Conservation (phyloP, 1,140 invertebrate species). For the Heliothis subflexa region DNA sequence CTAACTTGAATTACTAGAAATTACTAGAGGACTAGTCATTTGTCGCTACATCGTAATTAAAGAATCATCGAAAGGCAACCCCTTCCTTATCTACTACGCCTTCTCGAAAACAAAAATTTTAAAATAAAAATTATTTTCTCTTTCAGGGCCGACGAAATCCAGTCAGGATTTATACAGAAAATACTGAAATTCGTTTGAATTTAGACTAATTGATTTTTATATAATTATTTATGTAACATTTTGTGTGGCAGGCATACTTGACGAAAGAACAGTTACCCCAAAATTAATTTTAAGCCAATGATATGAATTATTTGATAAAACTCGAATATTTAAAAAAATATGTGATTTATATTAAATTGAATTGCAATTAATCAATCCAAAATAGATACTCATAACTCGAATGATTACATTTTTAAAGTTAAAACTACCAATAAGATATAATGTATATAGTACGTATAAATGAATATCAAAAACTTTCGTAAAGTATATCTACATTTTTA, state of each 20-base stretch:
- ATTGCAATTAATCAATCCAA: no score
- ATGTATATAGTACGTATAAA: not conserved
- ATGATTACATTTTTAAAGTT: not conserved
- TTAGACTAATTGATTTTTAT: conserved; percentile 4
- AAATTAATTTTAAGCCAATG: not conserved
- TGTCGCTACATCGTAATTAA: no score
- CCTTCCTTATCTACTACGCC: not conserved
- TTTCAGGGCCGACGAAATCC: conserved; percentile 79
- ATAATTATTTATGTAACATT: conserved; percentile 19
- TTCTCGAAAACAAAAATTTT: no score
- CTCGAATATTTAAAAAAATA: no score
- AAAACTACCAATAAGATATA: no score
- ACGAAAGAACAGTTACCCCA: not conserved
- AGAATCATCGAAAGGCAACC: no score
- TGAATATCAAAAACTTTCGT: not conserved
- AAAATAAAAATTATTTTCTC: conserved; percentile 45
- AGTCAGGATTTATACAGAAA: conserved; percentile 74
- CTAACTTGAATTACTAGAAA: no score
- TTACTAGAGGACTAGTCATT: no score
- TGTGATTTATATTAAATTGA: no score
- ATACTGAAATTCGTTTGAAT: conserved; percentile 54
- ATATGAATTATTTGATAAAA: no score
- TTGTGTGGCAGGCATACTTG: conserved; percentile 13
- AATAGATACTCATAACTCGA: not conserved
- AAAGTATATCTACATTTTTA: conserved; percentile 16